Conservation (phyloP, 2,113 vertebrate genomes). For the Entomyzon cyanotis region DNA sequence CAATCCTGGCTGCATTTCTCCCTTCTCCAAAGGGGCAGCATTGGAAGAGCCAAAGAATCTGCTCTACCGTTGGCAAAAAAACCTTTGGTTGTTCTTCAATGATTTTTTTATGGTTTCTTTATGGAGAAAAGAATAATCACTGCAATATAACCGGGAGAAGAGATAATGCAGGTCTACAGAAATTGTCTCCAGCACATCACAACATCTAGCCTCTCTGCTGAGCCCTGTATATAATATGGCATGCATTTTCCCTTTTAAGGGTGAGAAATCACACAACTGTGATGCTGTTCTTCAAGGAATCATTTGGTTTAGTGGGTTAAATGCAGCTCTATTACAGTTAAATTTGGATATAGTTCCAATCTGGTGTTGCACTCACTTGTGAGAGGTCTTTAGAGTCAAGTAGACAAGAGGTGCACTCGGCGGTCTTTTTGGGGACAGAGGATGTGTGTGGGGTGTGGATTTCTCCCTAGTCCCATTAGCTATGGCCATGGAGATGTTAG, state of each 20-base stretch:
- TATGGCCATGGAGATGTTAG: neutral
- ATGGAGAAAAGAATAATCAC: neutral
- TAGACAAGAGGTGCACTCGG: neutral
- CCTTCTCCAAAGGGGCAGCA: neutral
- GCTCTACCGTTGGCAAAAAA: neutral
- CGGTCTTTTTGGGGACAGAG: neutral
- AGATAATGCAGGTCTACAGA: neutral
- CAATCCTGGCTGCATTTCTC: neutral
- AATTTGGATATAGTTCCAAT: neutral
- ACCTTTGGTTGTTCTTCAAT: neutral
- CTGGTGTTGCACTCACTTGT: neutral
- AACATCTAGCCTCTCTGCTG: neutral
- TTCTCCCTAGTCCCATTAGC: neutral
- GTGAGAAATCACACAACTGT: neutral
- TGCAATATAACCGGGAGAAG: neutral
- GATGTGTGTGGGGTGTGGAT: neutral
- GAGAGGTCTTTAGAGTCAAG: neutral
- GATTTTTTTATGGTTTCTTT: neutral
- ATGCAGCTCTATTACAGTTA: neutral
- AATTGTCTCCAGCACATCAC: neutral
- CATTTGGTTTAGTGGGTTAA: neutral
- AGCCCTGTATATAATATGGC: neutral
- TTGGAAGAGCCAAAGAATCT: neutral
- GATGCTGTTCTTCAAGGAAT: neutral
- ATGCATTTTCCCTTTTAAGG: neutral